Percentiles rank a stretch among this genome's conserved stretches.
phyloP scores from a whole-genome alignment of 2,888 invertebrate species.

The Mallateleia sp. region DNA sequence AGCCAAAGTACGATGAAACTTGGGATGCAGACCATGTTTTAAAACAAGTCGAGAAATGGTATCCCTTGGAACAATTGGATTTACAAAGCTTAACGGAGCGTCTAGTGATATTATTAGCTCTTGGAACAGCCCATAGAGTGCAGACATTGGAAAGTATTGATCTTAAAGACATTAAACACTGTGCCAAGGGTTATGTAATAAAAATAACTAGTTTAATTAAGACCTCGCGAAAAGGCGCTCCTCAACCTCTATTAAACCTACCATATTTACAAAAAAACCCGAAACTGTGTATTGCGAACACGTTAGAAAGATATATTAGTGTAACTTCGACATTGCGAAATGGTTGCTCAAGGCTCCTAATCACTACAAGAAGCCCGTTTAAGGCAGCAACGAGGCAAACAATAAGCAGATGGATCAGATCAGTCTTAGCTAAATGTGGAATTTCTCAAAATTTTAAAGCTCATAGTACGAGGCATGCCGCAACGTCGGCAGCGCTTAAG shows the following conservation, averaged over 20 bases:
- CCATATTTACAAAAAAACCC: slow-evolving; percentile 12
- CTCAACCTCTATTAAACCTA: slow-evolving; percentile 4
- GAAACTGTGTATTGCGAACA: neutral
- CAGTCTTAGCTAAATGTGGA: slow-evolving; percentile 20
- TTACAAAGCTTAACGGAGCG: neutral
- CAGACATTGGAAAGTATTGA: slow-evolving; percentile 13
- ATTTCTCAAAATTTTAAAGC: slow-evolving; percentile 16
- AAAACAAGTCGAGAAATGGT: slow-evolving; percentile 1
- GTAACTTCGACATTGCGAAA: neutral
- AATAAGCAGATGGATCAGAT: slow-evolving; percentile 51
- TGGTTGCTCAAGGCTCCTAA: slow-evolving; percentile 24
- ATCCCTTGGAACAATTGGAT: neutral
- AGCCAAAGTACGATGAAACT: slow-evolving; percentile 19
- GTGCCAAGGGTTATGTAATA: neutral
- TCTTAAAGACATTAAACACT: neutral
- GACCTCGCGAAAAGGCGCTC: slow-evolving; percentile 6
- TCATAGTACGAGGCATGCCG: slow-evolving; percentile 62
- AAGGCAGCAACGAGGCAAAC: slow-evolving; percentile 36
- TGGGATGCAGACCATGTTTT: slow-evolving; percentile 21
- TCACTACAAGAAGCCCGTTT: slow-evolving; percentile 49
- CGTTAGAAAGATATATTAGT: neutral
- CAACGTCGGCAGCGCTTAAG: slow-evolving; percentile 53
- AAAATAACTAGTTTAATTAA: slow-evolving; percentile 11
- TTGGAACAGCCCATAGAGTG: slow-evolving; percentile 23
- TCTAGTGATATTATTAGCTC: slow-evolving; percentile 5